Conservation (phyloP, 1,140 invertebrate species). For the Piezodorus guildinii region DNA sequence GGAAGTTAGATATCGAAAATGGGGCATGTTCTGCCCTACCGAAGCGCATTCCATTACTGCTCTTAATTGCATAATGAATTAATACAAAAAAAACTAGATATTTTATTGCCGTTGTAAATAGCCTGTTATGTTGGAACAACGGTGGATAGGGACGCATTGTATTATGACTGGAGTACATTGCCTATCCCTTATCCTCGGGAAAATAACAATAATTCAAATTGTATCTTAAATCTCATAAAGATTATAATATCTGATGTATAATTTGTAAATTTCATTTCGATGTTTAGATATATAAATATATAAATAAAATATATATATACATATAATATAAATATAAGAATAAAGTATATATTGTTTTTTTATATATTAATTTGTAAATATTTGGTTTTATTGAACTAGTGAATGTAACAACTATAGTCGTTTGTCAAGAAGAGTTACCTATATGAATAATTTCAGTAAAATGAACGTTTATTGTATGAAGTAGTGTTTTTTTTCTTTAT, state of each 20-base stretch:
- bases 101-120: neutral
- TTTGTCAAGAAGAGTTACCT: slow-evolving; percentile 25
- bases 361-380: slow-evolving; percentile 19
- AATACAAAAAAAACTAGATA: no score
- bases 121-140: neutral
- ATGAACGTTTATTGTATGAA: slow-evolving; percentile 14
- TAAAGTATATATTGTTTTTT: slow-evolving; percentile 18
- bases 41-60: no score
- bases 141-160: neutral
- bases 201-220: slow-evolving; percentile 4
- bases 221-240: slow-evolving; percentile 13
- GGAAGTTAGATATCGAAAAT: neutral
- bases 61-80: no score
- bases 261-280: slow-evolving; percentile 19
- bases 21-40: neutral
- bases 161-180: neutral
- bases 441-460: slow-evolving; percentile 23
- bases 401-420: slow-evolving; percentile 23
- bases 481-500: neutral
- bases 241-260: slow-evolving; percentile 15
- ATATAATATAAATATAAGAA: slow-evolving; percentile 11
- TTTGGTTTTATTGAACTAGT: slow-evolving; percentile 20
- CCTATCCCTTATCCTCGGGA: neutral
- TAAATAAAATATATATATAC: slow-evolving; percentile 1
- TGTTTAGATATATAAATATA: slow-evolving; percentile 16